These are phyloP conservation scores for Panulirus ornatus DNA, from an alignment of 1,140 invertebrate species.

Conservation along the genomic window DNA sequence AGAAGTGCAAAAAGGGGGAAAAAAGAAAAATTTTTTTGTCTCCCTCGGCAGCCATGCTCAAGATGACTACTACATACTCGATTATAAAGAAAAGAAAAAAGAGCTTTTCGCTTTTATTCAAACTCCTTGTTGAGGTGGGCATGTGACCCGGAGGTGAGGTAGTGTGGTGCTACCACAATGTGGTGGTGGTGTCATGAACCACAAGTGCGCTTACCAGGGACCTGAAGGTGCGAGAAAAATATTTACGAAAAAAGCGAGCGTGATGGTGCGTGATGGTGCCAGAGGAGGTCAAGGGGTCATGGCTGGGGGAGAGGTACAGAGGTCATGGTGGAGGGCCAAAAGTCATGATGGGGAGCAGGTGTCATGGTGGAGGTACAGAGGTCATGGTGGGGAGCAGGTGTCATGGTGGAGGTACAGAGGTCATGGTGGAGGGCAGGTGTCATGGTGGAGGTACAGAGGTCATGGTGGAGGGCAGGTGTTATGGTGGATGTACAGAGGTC, in stretches of 20 bases:
- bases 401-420: not conserved
- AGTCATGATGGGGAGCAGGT: not conserved
- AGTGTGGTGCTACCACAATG: no score
- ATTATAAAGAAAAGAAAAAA: no score
- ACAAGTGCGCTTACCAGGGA: no score
- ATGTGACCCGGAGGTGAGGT: no score
- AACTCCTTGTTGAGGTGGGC: no score
- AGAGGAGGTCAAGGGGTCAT: not conserved
- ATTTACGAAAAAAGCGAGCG: no score
- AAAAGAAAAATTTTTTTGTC: not conserved
- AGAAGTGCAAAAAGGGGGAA: not conserved
- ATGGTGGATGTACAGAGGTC: not conserved
- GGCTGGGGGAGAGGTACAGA: not conserved
- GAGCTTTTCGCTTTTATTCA: no score
- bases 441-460: not conserved
- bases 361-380: not conserved
- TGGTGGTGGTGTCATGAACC: not conserved
- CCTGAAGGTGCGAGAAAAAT: no score
- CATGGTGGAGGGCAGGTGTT: not conserved
- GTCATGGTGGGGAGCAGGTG: conserved; percentile 8
- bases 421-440: not conserved
- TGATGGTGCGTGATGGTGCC: not conserved
- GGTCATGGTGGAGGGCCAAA: not conserved
- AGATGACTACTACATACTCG: no score
- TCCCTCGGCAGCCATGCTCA: no score